phyloP scores from a whole-genome alignment of 2,888 invertebrate species.

The Agrotis exclamationis region DNA sequence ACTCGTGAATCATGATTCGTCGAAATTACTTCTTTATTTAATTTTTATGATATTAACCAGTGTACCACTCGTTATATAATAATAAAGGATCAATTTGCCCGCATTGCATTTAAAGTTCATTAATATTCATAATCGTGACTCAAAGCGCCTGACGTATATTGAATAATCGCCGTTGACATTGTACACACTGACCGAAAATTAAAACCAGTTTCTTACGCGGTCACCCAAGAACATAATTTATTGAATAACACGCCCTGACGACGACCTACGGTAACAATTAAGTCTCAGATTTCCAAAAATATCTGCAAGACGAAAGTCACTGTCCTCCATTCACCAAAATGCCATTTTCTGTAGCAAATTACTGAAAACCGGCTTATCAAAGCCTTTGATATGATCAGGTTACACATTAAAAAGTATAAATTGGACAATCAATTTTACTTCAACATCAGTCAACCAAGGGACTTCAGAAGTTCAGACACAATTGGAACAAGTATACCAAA shows the following conservation, averaged over 20 bases:
- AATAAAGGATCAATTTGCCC: conserved; percentile 7
- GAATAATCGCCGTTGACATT: conserved; percentile 60
- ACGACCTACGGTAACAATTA: conserved; percentile 29
- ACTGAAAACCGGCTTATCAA: conserved; percentile 56
- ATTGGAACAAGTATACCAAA: conserved; percentile 36
- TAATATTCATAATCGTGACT: conserved; percentile 45
- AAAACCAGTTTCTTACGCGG: conserved; percentile 52
- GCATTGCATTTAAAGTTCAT: conserved; percentile 26
- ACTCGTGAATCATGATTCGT: too few relatives aligned
- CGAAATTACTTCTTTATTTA: too few relatives aligned
- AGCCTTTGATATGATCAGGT: conserved; percentile 39
- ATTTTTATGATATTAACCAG: neutral
- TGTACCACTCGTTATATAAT: neutral
- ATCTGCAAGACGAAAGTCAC: conserved; percentile 66
- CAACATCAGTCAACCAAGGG: conserved; percentile 64
- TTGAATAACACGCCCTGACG: conserved; percentile 44
- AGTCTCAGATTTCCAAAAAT: conserved; percentile 56
- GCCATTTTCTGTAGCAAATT: conserved; percentile 59
- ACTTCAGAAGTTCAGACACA: conserved; percentile 51
- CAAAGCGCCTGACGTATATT: conserved; percentile 51
- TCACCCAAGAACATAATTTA: conserved; percentile 30
- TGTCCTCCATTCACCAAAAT: conserved; percentile 66
- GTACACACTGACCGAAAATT: conserved; percentile 60
- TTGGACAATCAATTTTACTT: conserved; percentile 51
- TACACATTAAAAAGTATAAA: conserved; percentile 68